Percentiles rank a stretch among this genome's conserved stretches.
Conservation (phyloP, 2,797 vertebrate genomes). For the Acrossocheilus fasciatus region DNA sequence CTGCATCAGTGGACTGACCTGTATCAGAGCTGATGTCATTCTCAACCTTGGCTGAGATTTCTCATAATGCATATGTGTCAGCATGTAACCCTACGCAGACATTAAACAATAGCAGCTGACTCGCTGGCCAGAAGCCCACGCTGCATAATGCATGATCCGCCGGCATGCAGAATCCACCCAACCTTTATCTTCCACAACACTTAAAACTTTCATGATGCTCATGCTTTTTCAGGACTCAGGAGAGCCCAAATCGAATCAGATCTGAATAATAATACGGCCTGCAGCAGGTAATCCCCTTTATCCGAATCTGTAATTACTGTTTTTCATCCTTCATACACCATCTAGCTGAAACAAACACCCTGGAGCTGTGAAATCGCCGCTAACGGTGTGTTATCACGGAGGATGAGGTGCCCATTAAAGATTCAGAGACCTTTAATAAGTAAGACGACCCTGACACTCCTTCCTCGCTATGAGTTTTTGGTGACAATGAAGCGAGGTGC, state of each 20-base stretch:
- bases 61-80: slow-evolving; percentile 40
- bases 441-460: slow-evolving; percentile 80
- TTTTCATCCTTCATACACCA: neutral
- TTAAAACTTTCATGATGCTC: slow-evolving; percentile 77
- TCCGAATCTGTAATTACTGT: slow-evolving; percentile 15
- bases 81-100: slow-evolving; percentile 53
- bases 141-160: slow-evolving; percentile 77
- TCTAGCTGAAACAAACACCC: slow-evolving; percentile 1
- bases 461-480: slow-evolving; percentile 81
- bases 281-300: slow-evolving; percentile 1
- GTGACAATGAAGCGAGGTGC: slow-evolving; percentile 76
- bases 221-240: slow-evolving; percentile 70
- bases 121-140: slow-evolving; percentile 2
- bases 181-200: slow-evolving; percentile 68
- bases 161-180: slow-evolving; percentile 66
- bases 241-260: slow-evolving; percentile 51
- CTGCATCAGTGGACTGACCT: neutral
- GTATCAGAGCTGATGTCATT: slow-evolving; percentile 31
- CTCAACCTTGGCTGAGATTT: slow-evolving; percentile 54
- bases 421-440: slow-evolving; percentile 82
- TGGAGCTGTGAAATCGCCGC: slow-evolving; percentile 2
- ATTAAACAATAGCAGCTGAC: slow-evolving; percentile 59
- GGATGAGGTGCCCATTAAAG: slow-evolving; percentile 80
- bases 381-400: slow-evolving; percentile 62
- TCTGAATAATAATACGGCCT: slow-evolving; percentile 42